Conservation (phyloP, 2,113 vertebrate species). For the Melospiza georgiana region DNA sequence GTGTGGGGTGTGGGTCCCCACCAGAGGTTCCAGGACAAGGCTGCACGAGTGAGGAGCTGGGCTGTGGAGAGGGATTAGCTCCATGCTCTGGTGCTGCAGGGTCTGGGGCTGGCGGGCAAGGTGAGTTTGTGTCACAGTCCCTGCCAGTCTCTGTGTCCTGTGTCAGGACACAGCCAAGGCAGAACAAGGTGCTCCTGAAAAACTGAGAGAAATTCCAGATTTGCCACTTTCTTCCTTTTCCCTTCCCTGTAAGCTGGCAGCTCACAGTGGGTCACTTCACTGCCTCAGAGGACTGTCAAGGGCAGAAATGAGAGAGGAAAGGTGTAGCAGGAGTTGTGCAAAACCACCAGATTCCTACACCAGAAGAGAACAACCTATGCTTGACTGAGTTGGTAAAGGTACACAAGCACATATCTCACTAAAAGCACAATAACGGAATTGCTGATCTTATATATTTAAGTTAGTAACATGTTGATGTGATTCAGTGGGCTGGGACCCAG, state of each 20-base stretch:
- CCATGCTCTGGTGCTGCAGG: rapidly evolving
- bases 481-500: neutral
- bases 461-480: rapidly evolving
- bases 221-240: neutral
- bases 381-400: neutral
- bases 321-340: neutral
- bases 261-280: neutral
- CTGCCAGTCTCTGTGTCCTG: neutral
- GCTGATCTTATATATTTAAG: neutral
- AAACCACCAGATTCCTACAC: neutral
- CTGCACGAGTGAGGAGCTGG: rapidly evolving
- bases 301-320: neutral
- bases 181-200: neutral
- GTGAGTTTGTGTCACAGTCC: neutral
- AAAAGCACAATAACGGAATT: neutral
- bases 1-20: rapidly evolving
- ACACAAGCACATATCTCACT: neutral
- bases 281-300: neutral
- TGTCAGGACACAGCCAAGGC: neutral
- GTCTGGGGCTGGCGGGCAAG: rapidly evolving
- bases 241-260: neutral
- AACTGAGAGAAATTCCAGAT: neutral
- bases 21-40: neutral
- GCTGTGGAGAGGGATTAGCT: neutral
- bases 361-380: neutral